Evolutionary conservation across 2,113 vertebrate species (phyloP).

Genomic region (Hypomesus transpacificus): DNA sequence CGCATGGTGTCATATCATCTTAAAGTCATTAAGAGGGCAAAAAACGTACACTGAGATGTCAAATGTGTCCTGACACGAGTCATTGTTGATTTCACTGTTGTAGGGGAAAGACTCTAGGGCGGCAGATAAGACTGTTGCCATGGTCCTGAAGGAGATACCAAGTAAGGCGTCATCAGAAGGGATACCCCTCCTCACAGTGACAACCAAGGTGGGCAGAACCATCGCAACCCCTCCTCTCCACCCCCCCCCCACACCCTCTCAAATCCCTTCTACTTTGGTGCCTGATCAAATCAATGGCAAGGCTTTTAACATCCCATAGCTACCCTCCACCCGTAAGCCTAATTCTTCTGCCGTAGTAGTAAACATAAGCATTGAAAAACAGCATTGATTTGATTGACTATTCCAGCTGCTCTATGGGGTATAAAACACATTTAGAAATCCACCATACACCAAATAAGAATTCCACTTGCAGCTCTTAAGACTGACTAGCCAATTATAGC

Average conservation of each 20-base stretch:
- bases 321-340: conserved; percentile 51
- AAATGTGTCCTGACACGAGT: conserved; percentile 87
- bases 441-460: not conserved
- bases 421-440: conserved; percentile 41
- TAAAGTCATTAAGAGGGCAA: conserved; percentile 52
- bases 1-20: conserved; percentile 47
- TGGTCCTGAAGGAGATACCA: conserved; percentile 99
- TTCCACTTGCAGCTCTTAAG: no score
- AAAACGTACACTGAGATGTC: conserved; percentile 52
- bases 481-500: no score
- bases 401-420: conserved; percentile 71
- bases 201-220: conserved; percentile 98
- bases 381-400: conserved; percentile 40
- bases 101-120: conserved; percentile 99
- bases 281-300: conserved; percentile 48
- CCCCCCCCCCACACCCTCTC: conserved; percentile 30
- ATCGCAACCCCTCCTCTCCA: conserved; percentile 72
- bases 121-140: conserved; percentile 99
- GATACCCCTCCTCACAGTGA: conserved; percentile 98
- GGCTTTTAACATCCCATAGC: conserved; percentile 58
- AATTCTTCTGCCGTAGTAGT: conserved; percentile 32
- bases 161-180: conserved; percentile 98
- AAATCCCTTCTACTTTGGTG: conserved; percentile 51
- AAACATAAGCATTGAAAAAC: conserved; percentile 24
- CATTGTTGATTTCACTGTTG: conserved; percentile 99